Evolutionary conservation across 2,797 vertebrate genomes (phyloP).

Genomic region (Sebastes umbrosus): DNA sequence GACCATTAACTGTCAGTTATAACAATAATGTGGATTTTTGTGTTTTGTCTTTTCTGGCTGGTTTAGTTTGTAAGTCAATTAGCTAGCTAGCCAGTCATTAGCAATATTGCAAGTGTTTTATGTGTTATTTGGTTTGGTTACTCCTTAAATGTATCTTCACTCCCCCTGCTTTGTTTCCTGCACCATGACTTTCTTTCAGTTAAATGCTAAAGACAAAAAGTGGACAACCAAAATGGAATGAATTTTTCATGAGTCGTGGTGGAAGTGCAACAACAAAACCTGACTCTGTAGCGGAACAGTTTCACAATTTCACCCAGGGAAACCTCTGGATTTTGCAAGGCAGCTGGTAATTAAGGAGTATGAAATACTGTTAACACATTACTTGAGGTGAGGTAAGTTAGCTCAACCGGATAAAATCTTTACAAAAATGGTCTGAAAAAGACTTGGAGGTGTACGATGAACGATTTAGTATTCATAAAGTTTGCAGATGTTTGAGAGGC

Average conservation of each 20-base stretch:
- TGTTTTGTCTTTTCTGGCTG: neutral
- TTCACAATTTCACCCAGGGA: neutral
- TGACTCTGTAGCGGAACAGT: neutral
- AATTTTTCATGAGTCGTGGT: neutral
- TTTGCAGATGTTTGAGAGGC: neutral
- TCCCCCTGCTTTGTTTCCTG: neutral
- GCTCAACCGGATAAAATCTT: neutral
- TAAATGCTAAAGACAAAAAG: neutral
- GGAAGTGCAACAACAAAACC: neutral
- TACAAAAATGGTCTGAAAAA: neutral
- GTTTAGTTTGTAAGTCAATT: neutral
- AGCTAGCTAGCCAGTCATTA: neutral
- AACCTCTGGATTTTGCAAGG: neutral
- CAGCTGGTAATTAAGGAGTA: neutral
- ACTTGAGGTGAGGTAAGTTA: neutral
- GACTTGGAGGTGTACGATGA: neutral
- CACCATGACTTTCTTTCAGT: neutral
- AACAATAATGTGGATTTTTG: neutral
- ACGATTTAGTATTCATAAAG: neutral
- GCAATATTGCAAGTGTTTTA: neutral
- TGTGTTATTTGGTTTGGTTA: neutral
- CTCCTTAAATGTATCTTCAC: neutral
- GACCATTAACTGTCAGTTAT: neutral
- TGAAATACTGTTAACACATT: neutral
- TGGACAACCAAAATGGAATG: neutral